Evolutionary conservation across 2,888 invertebrate genomes (phyloP).

Genomic region (Dione juno): DNA sequence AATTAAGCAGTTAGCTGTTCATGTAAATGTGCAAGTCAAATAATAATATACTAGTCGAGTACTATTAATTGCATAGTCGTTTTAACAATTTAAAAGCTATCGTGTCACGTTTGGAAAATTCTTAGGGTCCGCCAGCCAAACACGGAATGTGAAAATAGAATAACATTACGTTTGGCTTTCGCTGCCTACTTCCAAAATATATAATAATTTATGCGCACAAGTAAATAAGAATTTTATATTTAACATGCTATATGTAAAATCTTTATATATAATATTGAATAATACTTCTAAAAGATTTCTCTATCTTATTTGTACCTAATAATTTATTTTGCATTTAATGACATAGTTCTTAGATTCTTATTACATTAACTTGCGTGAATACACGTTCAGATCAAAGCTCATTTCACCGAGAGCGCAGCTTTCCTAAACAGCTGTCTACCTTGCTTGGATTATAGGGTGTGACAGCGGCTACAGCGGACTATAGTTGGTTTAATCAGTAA

Average conservation of each 20-base stretch:
- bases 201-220: background rate
- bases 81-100: background rate
- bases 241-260: background rate
- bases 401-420: constrained; percentile 23
- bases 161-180: background rate
- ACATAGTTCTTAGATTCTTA: constrained; percentile 12
- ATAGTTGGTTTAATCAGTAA: constrained; percentile 40
- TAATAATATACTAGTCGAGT: background rate
- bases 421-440: constrained; percentile 28
- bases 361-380: constrained; percentile 22
- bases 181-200: background rate
- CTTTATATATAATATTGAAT: background rate
- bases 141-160: too few species aligned
- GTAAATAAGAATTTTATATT: background rate
- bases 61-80: background rate
- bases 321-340: constrained; percentile 18
- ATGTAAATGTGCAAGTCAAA: background rate
- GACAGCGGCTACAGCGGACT: constrained; percentile 23
- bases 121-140: background rate
- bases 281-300: background rate
- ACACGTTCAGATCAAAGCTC: constrained; percentile 17
- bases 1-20: constrained; percentile 5
- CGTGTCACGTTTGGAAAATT: background rate
- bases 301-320: constrained; percentile 1
- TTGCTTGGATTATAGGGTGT: constrained; percentile 35